phyloP scores from a whole-genome alignment of 2,113 vertebrate species.

The Sander lucioperca region DNA sequence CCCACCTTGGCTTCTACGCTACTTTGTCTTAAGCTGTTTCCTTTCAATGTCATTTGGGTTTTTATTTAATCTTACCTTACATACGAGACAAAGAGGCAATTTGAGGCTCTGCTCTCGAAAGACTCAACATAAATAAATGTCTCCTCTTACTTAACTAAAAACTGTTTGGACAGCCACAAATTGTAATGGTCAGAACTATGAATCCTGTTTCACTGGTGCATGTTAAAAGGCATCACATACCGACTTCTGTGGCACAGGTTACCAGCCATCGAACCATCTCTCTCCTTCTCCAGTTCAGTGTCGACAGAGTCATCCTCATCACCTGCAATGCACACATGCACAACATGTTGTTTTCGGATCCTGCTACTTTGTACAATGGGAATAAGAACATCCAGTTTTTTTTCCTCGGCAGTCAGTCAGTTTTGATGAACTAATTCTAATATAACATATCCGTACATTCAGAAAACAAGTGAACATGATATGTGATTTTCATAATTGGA shows the following conservation, averaged over 20 bases:
- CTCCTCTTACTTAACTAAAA: background rate
- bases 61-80: background rate
- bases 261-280: conserved; percentile 99
- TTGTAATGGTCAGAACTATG: background rate
- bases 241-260: conserved; percentile 98
- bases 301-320: conserved; percentile 99
- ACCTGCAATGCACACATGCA: conserved; percentile 83
- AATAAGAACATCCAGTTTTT: background rate
- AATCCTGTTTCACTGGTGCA: background rate
- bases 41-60: background rate
- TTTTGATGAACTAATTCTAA: background rate
- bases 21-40: background rate
- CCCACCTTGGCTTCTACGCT: background rate
- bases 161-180: background rate
- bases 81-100: background rate
- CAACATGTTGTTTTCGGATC: background rate
- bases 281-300: conserved; percentile 97
- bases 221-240: conserved; percentile 82
- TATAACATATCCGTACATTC: background rate
- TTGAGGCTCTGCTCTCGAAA: background rate
- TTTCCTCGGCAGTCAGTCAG: background rate
- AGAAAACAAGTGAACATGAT: background rate
- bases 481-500: background rate
- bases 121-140: background rate
- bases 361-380: background rate